phyloP scores from a whole-genome alignment of 2,888 invertebrate genomes.

The Chouioia cunea region DNA sequence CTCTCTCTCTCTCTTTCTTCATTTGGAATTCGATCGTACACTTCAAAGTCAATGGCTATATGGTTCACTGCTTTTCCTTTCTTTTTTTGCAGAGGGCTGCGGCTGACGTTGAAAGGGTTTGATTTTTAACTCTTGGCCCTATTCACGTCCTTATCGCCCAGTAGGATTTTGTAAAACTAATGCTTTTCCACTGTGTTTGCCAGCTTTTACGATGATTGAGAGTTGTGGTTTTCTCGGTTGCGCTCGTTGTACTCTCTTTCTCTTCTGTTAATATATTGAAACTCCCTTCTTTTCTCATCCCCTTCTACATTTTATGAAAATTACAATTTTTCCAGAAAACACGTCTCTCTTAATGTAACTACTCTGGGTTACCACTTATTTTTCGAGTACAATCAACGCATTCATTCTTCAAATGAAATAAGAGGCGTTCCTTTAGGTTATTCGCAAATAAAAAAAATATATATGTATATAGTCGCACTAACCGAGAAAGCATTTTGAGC shows the following conservation, averaged over 20 bases:
- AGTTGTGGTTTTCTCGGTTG: neutral
- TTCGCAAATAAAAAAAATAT: too few species aligned
- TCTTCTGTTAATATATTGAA: neutral
- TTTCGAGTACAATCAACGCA: too few species aligned
- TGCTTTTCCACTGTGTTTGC: too few species aligned
- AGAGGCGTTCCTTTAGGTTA: too few species aligned
- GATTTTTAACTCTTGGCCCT: neutral
- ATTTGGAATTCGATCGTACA: neutral
- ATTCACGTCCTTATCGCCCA: neutral
- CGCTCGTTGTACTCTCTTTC: neutral
- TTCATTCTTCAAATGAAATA: too few species aligned
- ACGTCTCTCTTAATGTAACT: too few species aligned
- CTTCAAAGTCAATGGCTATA: neutral
- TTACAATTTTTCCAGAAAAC: too few species aligned
- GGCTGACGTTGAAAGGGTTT: too few species aligned
- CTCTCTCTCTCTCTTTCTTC: constrained; percentile 8
- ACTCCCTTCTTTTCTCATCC: neutral
- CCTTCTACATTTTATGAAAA: neutral
- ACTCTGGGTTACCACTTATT: too few species aligned
- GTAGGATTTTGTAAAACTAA: too few species aligned
- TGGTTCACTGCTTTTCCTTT: neutral
- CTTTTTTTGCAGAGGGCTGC: neutral
- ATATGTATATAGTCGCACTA: too few species aligned
- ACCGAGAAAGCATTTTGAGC: too few species aligned
- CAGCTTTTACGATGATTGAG: neutral